Conservation (phyloP, 2,888 invertebrate genomes). For the Tipula lateralis region DNA sequence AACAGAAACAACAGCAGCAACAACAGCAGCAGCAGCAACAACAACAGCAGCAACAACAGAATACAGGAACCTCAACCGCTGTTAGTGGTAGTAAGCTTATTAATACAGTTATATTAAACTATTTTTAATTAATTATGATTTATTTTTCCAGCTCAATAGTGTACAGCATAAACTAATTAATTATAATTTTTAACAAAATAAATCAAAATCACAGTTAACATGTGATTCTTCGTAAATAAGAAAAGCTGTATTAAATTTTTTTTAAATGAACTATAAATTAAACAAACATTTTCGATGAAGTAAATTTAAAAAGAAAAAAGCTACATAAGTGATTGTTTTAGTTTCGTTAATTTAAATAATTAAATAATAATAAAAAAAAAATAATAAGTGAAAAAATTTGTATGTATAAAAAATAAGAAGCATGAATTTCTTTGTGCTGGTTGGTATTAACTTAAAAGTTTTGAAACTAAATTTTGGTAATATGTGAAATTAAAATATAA, state of each 20-base stretch:
- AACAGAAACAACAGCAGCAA: slow-evolving; percentile 40
- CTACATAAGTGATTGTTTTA: slow-evolving; percentile 1
- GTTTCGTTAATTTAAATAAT: slow-evolving; percentile 24
- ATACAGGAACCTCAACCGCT: slow-evolving; percentile 35
- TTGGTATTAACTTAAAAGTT: slow-evolving; percentile 14
- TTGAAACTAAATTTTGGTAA: slow-evolving; percentile 24
- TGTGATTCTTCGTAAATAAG: slow-evolving; percentile 7
- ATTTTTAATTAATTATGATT: slow-evolving; percentile 3
- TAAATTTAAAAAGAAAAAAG: slow-evolving; percentile 15
- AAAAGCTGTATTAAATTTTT: slow-evolving; percentile 1
- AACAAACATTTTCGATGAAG: neutral
- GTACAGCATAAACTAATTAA: neutral
- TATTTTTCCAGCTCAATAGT: slow-evolving; percentile 32
- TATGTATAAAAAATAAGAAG: neutral
- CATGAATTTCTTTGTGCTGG: neutral
- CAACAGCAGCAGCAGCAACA: slow-evolving; percentile 38
- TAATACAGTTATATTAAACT: neutral
- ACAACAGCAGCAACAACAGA: slow-evolving; percentile 32
- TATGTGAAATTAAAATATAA: slow-evolving; percentile 11
- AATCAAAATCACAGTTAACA: neutral
- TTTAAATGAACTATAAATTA: neutral
- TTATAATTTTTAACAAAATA: slow-evolving; percentile 1
- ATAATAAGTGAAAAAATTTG: slow-evolving; percentile 20
- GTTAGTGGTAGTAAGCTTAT: slow-evolving; percentile 36
- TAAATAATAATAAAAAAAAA: slow-evolving; percentile 2